A percentile compares a stretch with the other conserved stretches of the same genome.
Conservation (phyloP, 2,888 invertebrate genomes). For the Matsumyia berberina region DNA sequence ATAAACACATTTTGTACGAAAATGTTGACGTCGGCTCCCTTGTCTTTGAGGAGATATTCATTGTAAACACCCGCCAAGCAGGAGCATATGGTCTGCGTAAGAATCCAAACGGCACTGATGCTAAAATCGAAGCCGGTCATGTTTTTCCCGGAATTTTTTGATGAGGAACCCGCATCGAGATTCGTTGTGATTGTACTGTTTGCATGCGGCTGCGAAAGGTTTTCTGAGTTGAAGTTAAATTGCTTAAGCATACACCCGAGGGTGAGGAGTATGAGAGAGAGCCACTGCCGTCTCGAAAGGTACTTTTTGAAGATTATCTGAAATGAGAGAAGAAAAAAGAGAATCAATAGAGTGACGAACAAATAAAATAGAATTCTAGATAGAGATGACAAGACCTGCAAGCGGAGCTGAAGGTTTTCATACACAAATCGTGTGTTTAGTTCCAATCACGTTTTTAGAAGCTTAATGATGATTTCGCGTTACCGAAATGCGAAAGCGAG, state of each 20-base stretch:
- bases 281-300: slow-evolving; percentile 93
- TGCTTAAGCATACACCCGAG: slow-evolving; percentile 96
- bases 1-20: slow-evolving; percentile 97
- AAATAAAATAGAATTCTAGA: no score
- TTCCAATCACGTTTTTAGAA: no score
- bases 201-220: slow-evolving; percentile 78
- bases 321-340: slow-evolving; percentile 64
- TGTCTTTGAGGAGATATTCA: slow-evolving; percentile 95
- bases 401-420: no score
- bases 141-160: slow-evolving; percentile 79
- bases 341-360: neutral
- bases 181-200: slow-evolving; percentile 36
- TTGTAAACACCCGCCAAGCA: slow-evolving; percentile 98
- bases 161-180: slow-evolving; percentile 43
- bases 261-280: slow-evolving; percentile 93
- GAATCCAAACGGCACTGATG: slow-evolving; percentile 88
- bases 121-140: slow-evolving; percentile 85
- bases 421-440: no score
- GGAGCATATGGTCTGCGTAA: slow-evolving; percentile 94
- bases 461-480: no score
- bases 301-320: slow-evolving; percentile 94
- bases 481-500: no score
- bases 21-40: slow-evolving; percentile 93
- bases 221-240: slow-evolving; percentile 85
- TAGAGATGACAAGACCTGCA: neutral